Percentiles rank a stretch among this genome's conserved stretches.
phyloP scores from a whole-genome alignment of 2,797 vertebrate species.

The Synaphobranchus kaupii region DNA sequence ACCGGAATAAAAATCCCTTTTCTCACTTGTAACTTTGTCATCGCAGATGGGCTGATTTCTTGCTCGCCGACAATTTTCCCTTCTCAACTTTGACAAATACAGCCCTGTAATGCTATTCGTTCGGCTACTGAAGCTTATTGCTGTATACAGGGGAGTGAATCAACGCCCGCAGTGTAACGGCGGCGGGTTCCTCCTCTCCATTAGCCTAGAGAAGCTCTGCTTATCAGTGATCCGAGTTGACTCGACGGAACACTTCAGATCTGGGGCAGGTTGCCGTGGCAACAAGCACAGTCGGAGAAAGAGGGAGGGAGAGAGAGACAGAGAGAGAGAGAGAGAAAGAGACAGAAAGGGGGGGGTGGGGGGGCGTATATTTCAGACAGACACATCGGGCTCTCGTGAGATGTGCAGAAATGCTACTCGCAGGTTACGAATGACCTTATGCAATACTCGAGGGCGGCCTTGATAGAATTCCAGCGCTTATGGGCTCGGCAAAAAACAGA shows the following conservation, averaged over 20 bases:
- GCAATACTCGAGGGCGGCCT: constrained; percentile 28
- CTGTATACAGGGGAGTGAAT: constrained; percentile 20
- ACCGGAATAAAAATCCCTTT: not conserved
- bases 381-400: constrained; percentile 19
- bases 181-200: constrained; percentile 37
- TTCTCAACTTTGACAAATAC: not conserved
- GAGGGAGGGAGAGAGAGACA: not conserved
- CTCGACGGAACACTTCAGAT: constrained; percentile 70
- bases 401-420: constrained; percentile 44
- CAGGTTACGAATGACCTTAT: constrained; percentile 47
- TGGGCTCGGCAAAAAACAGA: constrained; percentile 34
- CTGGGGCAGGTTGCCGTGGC: constrained; percentile 78
- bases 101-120: not conserved
- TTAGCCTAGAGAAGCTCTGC: constrained; percentile 42
- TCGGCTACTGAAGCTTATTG: not conserved
- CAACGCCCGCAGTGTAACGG: constrained; percentile 7
- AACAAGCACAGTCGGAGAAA: constrained; percentile 62
- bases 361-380: constrained; percentile 43
- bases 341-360: not conserved
- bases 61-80: not conserved
- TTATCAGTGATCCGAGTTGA: constrained; percentile 37
- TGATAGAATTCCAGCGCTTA: constrained; percentile 32
- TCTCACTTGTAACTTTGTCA: not conserved
- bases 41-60: not conserved
- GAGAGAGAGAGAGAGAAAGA: not conserved